Base-by-base conservation (phyloP, 2,888 invertebrate species). In the Margaritifera margaritifera region DNA sequence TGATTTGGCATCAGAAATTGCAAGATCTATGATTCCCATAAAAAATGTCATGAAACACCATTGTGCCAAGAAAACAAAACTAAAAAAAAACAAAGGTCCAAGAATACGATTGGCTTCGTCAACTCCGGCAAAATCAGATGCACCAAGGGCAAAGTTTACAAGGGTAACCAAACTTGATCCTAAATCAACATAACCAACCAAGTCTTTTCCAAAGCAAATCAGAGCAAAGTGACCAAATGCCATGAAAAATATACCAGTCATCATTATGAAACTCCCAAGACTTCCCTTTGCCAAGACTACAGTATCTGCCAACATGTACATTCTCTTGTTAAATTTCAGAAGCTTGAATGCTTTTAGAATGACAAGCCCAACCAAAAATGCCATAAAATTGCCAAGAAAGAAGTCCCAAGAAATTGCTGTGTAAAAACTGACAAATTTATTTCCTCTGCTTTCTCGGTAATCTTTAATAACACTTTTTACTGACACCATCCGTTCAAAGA, bases 271-370 rank as follows among this genome's bases (percentile, higher is more conserved):
- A 54, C 71, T 79, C 11, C 66, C 8, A 6, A 84, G 56, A 25
- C 60, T 63, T 11, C 66, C 58, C 52, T 68, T 74, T 6, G 73
- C 68, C 42, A 63, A 42, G 6, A 62, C 51, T 3, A 84, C 42
- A 6, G 79, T 77, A n/a, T 75, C 72, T 6, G 74, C 59, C 8
- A 84, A 50, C 53, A 82, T 64, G 31, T 71, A 71, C 55, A 80
- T 77, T 63, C 75, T 75, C 52, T 68, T 74, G 69, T 81, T 83
- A 62, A 81, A 84, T 55, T 74, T 69, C 4, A 83, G 66, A 31
- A 82, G 64, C 61, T 83, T 83, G 54, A 80, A 72, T 27, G 78
- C 67, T 68, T 83, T 83, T n/a, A 84, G 51, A 19, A 80, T 80
- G 5, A 80, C 69, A 2, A 84, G 15, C 2, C 75, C 65, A 19